These are phyloP conservation scores for Drosophila mayaguana DNA, from an alignment of 2,888 invertebrate genomes.

Conservation along the genomic window DNA sequence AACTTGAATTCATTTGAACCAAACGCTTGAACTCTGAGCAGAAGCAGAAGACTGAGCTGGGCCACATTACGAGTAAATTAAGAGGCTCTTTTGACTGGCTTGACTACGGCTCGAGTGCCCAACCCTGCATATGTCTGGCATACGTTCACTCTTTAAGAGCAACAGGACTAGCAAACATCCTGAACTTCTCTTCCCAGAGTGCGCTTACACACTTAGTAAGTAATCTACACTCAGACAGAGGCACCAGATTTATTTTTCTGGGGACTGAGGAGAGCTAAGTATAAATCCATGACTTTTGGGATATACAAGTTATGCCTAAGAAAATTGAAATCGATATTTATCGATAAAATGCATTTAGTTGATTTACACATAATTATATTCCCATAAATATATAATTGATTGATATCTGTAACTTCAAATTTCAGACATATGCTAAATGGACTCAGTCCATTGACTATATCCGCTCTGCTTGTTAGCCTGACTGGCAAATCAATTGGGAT, in stretches of 20 bases:
- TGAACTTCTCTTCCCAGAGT: too few relatives aligned
- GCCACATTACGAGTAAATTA: neutral
- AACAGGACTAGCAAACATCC: too few relatives aligned
- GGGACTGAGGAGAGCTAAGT: too few relatives aligned
- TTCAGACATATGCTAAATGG: neutral
- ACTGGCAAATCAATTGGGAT: neutral
- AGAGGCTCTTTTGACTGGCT: neutral
- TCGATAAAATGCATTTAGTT: neutral
- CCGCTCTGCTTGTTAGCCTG: neutral
- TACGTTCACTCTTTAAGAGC: too few relatives aligned
- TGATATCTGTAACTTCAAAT: neutral
- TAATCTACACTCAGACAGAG: too few relatives aligned
- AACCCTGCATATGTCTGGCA: too few relatives aligned
- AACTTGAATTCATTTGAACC: neutral
- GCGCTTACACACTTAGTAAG: too few relatives aligned
- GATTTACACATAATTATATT: neutral
- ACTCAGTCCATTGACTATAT: neutral
- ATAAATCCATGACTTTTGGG: too few relatives aligned
- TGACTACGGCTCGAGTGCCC: too few relatives aligned
- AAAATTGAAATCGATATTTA: neutral
- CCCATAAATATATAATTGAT: neutral
- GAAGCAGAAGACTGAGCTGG: neutral
- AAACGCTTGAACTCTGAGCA: neutral
- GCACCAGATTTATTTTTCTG: too few relatives aligned
- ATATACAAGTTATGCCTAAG: too few relatives aligned